Evolutionary conservation across 1,140 invertebrate genomes (phyloP).

Genomic region (Heliconius eleuchia): DNA sequence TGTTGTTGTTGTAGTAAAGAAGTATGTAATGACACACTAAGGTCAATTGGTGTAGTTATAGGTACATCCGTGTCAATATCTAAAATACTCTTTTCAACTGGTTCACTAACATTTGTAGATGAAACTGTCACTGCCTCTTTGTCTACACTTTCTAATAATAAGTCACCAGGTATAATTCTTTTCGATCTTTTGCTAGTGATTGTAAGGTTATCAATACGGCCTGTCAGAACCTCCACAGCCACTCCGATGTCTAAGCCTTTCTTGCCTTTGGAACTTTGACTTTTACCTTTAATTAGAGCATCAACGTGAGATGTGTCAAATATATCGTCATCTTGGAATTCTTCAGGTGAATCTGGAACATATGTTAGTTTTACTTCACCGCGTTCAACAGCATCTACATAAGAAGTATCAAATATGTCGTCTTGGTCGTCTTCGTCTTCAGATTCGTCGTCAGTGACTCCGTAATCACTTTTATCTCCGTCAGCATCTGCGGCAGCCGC

Average conservation of each 20-base stretch:
- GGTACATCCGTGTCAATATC: slow-evolving; percentile 87
- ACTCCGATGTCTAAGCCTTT: slow-evolving; percentile 90
- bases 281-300: slow-evolving; percentile 89
- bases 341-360: slow-evolving; percentile 90
- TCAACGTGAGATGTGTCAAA: slow-evolving; percentile 94
- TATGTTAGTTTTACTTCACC: slow-evolving; percentile 93
- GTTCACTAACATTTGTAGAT: slow-evolving; percentile 40
- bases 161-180: slow-evolving; percentile 84
- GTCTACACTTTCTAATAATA: slow-evolving; percentile 87
- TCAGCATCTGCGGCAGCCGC: slow-evolving; percentile 57
- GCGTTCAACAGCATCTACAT: slow-evolving; percentile 91
- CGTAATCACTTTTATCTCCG: slow-evolving; percentile 81
- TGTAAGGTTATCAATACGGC: slow-evolving; percentile 87
- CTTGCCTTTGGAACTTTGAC: slow-evolving; percentile 87
- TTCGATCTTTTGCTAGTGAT: slow-evolving; percentile 82
- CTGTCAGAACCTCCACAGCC: slow-evolving; percentile 92
- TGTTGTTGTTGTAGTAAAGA: slow-evolving; percentile 77
- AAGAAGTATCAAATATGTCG: slow-evolving; percentile 94
- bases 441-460: slow-evolving; percentile 85
- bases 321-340: slow-evolving; percentile 85
- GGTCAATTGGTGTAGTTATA: slow-evolving; percentile 83
- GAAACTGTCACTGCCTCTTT: slow-evolving; percentile 55
- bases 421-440: slow-evolving; percentile 89
- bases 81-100: slow-evolving; percentile 84
- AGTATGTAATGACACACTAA: slow-evolving; percentile 83